Evolutionary conservation across 2,113 vertebrate species (phyloP).

Genomic region (Pogonocichla stellata): DNA sequence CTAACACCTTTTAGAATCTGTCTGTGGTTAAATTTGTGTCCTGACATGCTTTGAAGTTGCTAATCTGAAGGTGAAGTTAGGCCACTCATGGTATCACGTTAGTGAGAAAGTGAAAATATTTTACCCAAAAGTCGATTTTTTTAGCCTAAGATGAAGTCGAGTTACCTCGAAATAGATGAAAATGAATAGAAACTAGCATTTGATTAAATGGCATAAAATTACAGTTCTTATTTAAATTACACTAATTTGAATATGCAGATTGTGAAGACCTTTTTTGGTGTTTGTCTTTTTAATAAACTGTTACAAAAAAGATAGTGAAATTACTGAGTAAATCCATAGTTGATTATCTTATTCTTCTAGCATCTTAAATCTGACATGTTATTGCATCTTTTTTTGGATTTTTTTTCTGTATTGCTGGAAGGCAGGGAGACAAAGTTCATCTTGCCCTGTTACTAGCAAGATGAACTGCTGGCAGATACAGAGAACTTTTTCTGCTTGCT

Average conservation of each 20-base stretch:
- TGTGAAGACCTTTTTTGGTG: not conserved
- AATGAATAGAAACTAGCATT: not conserved
- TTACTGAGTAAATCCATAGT: not conserved
- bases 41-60: not conserved
- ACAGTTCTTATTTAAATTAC: not conserved
- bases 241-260: not conserved
- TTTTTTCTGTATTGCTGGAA: not conserved
- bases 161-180: not conserved
- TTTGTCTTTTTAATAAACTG: not conserved
- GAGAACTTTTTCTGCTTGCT: not conserved
- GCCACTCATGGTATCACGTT: not conserved
- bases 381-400: not conserved
- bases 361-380: not conserved
- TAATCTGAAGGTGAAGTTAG: not conserved
- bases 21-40: not conserved
- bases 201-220: not conserved
- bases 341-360: not conserved
- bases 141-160: not conserved
- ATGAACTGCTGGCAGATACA: not conserved
- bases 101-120: not conserved
- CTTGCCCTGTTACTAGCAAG: not conserved
- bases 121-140: not conserved
- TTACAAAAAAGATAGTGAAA: not conserved
- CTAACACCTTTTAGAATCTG: not conserved
- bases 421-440: not conserved